Evolutionary conservation across 2,113 vertebrate species (phyloP).

Genomic region (Alligator sinensis): DNA sequence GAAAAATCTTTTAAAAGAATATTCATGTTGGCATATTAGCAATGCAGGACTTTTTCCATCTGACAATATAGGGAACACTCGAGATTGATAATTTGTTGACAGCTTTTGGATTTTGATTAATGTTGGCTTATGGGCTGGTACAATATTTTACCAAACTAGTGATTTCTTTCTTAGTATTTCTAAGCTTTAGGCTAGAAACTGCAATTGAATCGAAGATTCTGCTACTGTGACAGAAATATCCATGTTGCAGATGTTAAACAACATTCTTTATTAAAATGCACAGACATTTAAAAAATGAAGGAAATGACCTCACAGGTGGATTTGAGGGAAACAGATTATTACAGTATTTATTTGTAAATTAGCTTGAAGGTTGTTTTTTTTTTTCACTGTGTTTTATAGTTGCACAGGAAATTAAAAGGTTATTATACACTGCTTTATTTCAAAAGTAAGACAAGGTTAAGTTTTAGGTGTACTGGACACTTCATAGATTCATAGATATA

Average conservation of each 20-base stretch:
- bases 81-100: neutral
- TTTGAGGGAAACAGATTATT: neutral
- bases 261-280: conserved; percentile 37
- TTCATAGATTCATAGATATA: neutral
- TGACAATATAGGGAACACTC: neutral
- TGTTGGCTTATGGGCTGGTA: neutral
- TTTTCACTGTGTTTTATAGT: neutral
- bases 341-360: conserved; percentile 21
- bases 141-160: conserved; percentile 4
- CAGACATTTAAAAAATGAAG: conserved; percentile 3
- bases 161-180: conserved; percentile 26
- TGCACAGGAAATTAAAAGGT: neutral
- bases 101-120: conserved; percentile 29
- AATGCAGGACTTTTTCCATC: neutral
- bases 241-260: neutral
- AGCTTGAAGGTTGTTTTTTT: neutral
- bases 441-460: neutral
- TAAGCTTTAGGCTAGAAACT: conserved; percentile 30
- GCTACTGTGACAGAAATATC: conserved; percentile 44
- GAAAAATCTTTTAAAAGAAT: neutral
- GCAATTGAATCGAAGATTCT: conserved; percentile 28
- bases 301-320: neutral
- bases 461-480: neutral
- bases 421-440: neutral
- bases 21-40: conserved; percentile 30